Percentiles rank a stretch among this genome's conserved stretches.
Evolutionary conservation across 2,888 invertebrate species (phyloP).

Genomic region (Amiota communis): DNA sequence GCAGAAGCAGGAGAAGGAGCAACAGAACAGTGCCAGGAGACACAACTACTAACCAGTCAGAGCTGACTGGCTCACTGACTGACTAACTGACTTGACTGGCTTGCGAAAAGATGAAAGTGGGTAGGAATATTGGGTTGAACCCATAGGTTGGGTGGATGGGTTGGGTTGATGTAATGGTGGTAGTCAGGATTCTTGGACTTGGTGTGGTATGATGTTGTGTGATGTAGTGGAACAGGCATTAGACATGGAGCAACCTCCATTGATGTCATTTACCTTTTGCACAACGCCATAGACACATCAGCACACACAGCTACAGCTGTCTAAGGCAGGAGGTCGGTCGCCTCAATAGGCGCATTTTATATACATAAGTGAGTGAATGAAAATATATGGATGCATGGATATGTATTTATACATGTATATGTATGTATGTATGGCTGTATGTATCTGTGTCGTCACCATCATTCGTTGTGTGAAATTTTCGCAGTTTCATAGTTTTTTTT

Average conservation of each 20-base stretch:
- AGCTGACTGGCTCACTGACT: constrained; percentile 16
- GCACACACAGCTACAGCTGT: constrained; percentile 19
- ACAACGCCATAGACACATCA: constrained; percentile 36
- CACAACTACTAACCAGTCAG: constrained; percentile 22
- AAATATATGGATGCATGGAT: constrained; percentile 19
- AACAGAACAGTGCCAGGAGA: constrained; percentile 10
- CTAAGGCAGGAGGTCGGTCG: not conserved
- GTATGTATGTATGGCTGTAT: not conserved
- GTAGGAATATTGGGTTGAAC: too few relatives aligned
- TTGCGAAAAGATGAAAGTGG: too few relatives aligned
- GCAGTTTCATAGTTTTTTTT: constrained; percentile 17
- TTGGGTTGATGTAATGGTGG: too few relatives aligned
- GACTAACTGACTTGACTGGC: constrained; percentile 17
- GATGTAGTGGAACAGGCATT: constrained; percentile 23
- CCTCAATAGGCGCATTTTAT: too few relatives aligned
- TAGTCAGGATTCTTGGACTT: too few relatives aligned
- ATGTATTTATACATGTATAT: not conserved
- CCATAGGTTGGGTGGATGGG: too few relatives aligned
- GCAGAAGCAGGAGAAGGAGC: too few relatives aligned
- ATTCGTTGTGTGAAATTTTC: not conserved
- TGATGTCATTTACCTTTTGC: constrained; percentile 63
- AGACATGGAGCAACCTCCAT: constrained; percentile 53
- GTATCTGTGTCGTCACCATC: not conserved
- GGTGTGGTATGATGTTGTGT: constrained; percentile 9
- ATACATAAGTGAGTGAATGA: not conserved